Base-by-base conservation (phyloP, 2,113 vertebrate species). In the Rhinichthys klamathensis region DNA sequence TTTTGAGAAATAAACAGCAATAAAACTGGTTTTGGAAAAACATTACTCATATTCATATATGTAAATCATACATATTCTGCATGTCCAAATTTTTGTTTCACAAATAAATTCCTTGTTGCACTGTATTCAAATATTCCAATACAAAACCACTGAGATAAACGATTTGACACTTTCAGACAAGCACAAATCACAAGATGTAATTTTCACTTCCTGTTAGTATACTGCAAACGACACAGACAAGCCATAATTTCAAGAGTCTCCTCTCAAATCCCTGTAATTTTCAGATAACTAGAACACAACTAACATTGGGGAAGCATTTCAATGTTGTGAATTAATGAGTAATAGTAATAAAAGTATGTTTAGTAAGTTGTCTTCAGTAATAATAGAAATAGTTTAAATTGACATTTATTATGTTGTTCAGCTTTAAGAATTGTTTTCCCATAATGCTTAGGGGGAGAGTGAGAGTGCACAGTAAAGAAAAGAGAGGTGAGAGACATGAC, bases 11-110 rank as follows among this genome's bases (percentile, higher is more conserved):
- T 63, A 61, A 85, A 63, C 69, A 35, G 10, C 84, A 88, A 83
- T 88, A 88, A 85, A 83, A 6, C 18, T 76, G 18, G 65, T 80
- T 84, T 88, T 58, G 10, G 5, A 85, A 85, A 83, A 41, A 41
- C 38, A 38, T 41, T 41, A 41, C 9, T 41, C 1, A 41, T 41
- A 10, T 2, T 41, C 8, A 41, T 41, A 10, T 41, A 41, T 41
- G 41, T 41, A 41, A 41, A 9, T 41, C 7, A 41, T 41, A 18
- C 75, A 72, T 27, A 82, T 78, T 82, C 51, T 18, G 4, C 32
- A 51, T 3, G 23, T 49, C 1, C 10, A 21, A 6, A 32, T 44
- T 35, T 16, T 12, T 70, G 8, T 67, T 32, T 41, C 5, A n/a
- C 54, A 72, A 25, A 25, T n/a, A 23, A 12, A 3, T 23, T 21